Evolutionary conservation across 1,140 invertebrate species (phyloP).

Genomic region (Hestina assimilis): DNA sequence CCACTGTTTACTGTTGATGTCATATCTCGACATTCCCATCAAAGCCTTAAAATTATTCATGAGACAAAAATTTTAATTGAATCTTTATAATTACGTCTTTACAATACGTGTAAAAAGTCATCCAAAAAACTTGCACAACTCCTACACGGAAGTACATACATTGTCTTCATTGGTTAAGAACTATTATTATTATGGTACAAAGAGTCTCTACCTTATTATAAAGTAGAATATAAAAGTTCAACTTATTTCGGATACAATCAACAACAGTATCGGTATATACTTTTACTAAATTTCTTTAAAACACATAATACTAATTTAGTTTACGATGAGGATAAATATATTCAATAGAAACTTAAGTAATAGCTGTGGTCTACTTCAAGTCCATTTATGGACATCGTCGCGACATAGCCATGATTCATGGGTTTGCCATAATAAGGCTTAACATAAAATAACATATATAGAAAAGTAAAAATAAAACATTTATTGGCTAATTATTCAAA

Average conservation of each 20-base stretch:
- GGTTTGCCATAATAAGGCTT: conserved; percentile 2
- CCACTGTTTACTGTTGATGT: conserved; percentile 43
- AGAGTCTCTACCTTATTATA: too few species aligned
- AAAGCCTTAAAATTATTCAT: conserved; percentile 40
- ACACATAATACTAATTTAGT: too few species aligned
- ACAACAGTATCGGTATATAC: too few species aligned
- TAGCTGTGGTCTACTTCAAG: conserved; percentile 32
- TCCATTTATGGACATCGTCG: conserved; percentile 37
- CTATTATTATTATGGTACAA: background rate
- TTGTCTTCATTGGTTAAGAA: background rate
- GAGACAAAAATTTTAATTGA: conserved; percentile 24
- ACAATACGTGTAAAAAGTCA: background rate
- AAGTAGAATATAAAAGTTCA: too few species aligned
- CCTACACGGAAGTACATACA: conserved; percentile 26
- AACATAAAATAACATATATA: background rate
- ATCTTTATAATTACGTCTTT: background rate
- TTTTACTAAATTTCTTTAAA: too few species aligned
- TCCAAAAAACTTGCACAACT: conserved; percentile 6
- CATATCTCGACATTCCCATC: conserved; percentile 48
- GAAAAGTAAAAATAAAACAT: too few species aligned
- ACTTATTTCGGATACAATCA: too few species aligned
- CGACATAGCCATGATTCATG: conserved; percentile 31
- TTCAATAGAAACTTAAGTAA: background rate
- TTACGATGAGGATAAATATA: too few species aligned
- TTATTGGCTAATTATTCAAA: too few species aligned